phyloP scores from a whole-genome alignment of 2,888 invertebrate genomes.

The Achlya flavicornis region DNA sequence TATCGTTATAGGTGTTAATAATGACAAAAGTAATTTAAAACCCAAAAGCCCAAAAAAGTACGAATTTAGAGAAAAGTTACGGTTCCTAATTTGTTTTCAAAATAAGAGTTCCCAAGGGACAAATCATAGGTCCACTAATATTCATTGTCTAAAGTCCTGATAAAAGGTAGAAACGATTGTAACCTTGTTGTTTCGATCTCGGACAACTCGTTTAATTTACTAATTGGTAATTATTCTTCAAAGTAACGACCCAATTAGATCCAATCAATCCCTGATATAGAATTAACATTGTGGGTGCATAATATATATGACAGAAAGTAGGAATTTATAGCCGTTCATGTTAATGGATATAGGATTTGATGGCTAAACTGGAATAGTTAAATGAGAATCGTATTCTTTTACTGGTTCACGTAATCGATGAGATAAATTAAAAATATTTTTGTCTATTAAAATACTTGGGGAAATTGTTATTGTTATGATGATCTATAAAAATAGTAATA shows the following conservation, averaged over 20 bases:
- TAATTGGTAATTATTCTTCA: constrained; percentile 77
- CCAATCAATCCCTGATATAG: constrained; percentile 75
- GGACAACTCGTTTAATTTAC: constrained; percentile 68
- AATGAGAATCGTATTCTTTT: constrained; percentile 52
- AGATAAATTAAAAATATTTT: constrained; percentile 44
- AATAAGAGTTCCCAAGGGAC: constrained; percentile 43
- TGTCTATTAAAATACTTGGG: constrained; percentile 17
- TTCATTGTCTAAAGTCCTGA: constrained; percentile 33
- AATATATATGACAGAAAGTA: constrained; percentile 63
- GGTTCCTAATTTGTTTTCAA: background rate
- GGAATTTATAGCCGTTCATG: constrained; percentile 54
- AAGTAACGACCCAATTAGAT: constrained; percentile 75
- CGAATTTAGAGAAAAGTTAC: background rate
- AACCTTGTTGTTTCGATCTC: constrained; percentile 55
- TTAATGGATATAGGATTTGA: constrained; percentile 49
- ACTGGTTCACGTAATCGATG: constrained; percentile 51
- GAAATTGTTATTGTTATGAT: constrained; percentile 4
- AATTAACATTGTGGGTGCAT: constrained; percentile 64
- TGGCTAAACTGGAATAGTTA: constrained; percentile 50
- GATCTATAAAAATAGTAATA: constrained; percentile 2
- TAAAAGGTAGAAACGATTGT: constrained; percentile 53
- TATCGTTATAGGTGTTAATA: background rate
- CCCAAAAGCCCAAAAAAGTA: background rate
- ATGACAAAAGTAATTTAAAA: background rate
- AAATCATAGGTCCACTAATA: constrained; percentile 36